Percentiles rank a stretch among this genome's conserved stretches.
Conservation (phyloP, 2,113 vertebrate genomes). For the Phodopus roborovskii region DNA sequence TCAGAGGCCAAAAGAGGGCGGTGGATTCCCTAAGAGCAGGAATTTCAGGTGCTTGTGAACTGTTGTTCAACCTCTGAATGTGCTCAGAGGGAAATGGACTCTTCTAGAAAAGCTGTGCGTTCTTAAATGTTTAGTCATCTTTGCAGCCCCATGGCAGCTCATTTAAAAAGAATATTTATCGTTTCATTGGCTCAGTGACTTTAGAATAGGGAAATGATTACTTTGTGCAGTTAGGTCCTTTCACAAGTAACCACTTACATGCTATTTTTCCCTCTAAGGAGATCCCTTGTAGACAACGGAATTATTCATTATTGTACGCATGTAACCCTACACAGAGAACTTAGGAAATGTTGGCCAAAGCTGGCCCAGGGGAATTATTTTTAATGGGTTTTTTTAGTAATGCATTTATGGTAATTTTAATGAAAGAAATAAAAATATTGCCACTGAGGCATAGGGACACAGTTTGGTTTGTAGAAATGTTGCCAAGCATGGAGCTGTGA, state of each 20-base stretch:
- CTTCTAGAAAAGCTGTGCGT: not conserved
- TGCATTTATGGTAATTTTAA: not conserved
- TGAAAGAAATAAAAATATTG: not conserved
- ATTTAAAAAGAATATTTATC: not conserved
- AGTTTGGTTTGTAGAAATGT: not conserved
- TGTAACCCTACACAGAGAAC: no score
- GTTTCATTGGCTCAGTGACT: not conserved
- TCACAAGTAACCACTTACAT: not conserved
- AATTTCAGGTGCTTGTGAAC: not conserved
- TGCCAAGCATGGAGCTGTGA: not conserved
- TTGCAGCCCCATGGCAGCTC: not conserved
- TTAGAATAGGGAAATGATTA: not conserved
- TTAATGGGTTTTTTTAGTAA: not conserved
- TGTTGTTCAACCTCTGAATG: not conserved
- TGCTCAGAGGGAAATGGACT: not conserved
- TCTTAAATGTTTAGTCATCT: not conserved
- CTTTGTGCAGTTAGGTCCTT: not conserved
- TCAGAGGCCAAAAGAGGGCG: not conserved
- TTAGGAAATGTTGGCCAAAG: accelerated
- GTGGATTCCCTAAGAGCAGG: not conserved
- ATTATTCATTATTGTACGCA: not conserved
- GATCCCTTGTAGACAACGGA: not conserved
- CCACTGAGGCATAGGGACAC: not conserved
- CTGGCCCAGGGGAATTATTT: not conserved
- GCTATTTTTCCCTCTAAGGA: not conserved